Percentiles rank a stretch among this genome's conserved stretches.
Evolutionary conservation across 2,113 vertebrate genomes (phyloP).

Genomic region (Lota lota): DNA sequence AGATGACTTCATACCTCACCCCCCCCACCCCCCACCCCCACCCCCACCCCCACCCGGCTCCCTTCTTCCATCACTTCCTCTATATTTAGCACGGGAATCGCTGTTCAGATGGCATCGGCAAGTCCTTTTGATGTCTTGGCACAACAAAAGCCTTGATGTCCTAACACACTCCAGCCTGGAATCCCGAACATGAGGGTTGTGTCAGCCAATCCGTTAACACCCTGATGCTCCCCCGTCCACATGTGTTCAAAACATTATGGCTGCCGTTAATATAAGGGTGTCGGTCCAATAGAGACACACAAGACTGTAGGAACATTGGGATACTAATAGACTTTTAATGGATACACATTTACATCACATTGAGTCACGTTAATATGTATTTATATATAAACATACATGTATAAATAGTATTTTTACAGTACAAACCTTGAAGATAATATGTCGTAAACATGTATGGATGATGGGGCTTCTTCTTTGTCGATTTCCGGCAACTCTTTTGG

Average conservation of each 20-base stretch:
- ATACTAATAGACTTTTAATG: too few relatives aligned
- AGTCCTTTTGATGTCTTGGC: conserved; percentile 68
- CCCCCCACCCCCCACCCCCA: conserved; percentile 66
- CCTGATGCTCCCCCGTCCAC: conserved; percentile 38
- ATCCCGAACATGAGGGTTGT: conserved; percentile 66
- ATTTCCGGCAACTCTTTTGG: too few relatives aligned
- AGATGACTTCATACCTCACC: conserved; percentile 67
- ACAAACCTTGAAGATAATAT: too few relatives aligned
- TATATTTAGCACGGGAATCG: conserved; percentile 72
- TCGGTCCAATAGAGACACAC: not conserved
- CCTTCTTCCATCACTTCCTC: conserved; percentile 70
- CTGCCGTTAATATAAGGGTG: conserved; percentile 23
- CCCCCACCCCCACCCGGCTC: conserved; percentile 43
- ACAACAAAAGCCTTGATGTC: conserved; percentile 70
- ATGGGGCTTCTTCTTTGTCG: too few relatives aligned
- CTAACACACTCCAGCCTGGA: conserved; percentile 65
- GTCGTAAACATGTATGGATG: too few relatives aligned
- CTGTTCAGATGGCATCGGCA: conserved; percentile 64
- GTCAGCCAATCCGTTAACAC: conserved; percentile 72
- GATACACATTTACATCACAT: too few relatives aligned
- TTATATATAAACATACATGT: not conserved
- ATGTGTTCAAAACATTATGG: conserved; percentile 38
- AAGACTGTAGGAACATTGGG: not conserved
- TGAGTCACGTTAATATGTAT: not conserved
- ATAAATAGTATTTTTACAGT: too few relatives aligned